These are phyloP conservation scores for Drosophila borborema DNA, from an alignment of 2,888 invertebrate genomes.

Conservation along the genomic window DNA sequence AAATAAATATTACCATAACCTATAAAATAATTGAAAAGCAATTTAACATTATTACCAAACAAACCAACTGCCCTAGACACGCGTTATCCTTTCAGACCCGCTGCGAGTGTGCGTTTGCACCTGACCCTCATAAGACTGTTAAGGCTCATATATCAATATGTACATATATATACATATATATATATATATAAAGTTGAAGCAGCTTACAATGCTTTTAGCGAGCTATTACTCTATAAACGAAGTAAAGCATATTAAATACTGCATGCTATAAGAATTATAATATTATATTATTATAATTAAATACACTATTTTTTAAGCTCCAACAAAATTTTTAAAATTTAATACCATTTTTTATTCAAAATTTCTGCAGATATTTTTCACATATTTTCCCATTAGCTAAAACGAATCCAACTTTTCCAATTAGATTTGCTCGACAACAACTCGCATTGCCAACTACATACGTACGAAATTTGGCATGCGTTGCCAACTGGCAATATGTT, in stretches of 20 bases:
- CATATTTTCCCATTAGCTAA: not conserved
- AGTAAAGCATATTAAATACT: not conserved
- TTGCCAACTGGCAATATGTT: not conserved
- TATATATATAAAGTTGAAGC: conserved; percentile 1
- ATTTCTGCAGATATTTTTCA: not conserved
- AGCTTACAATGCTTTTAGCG: not conserved
- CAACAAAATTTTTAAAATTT: too few species aligned
- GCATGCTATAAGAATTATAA: not conserved
- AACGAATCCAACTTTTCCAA: not conserved
- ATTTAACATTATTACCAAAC: conserved; percentile 70
- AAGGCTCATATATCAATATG: conserved; percentile 28
- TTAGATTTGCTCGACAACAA: not conserved
- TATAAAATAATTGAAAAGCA: conserved; percentile 83
- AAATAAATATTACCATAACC: conserved; percentile 81
- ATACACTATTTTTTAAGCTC: too few species aligned
- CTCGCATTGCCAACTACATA: not conserved
- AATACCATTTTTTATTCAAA: too few species aligned
- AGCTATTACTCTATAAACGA: not conserved
- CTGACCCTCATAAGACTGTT: conserved; percentile 38
- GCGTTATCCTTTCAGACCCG: not conserved
- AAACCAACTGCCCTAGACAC: conserved; percentile 7
- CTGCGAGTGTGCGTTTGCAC: conserved; percentile 23
- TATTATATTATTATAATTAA: not conserved
- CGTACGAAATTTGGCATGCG: not conserved
- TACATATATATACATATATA: not conserved